phyloP scores from a whole-genome alignment of 2,888 invertebrate species.

The Biston stratarius region DNA sequence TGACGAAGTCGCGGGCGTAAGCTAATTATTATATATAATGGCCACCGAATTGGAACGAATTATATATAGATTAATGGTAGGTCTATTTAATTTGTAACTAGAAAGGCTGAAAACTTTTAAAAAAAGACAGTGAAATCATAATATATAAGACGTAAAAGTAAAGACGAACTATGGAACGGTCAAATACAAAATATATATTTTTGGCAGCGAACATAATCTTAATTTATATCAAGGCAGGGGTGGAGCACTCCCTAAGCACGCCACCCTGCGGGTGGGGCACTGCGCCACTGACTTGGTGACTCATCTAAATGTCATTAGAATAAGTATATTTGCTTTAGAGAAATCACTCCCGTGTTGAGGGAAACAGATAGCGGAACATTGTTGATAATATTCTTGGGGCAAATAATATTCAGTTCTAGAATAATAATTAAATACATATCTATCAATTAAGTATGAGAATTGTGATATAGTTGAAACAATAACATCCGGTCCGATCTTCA shows the following conservation, averaged over 20 bases:
- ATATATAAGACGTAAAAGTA: neutral
- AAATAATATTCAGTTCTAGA: neutral
- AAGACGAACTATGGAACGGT: neutral
- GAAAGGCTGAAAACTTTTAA: too few relatives aligned
- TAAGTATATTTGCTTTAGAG: constrained; percentile 46
- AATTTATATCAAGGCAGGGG: constrained; percentile 43
- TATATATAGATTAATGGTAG: too few relatives aligned
- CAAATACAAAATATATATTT: neutral
- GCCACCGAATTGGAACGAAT: too few relatives aligned
- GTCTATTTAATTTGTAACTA: too few relatives aligned
- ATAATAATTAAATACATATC: neutral
- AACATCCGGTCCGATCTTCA: too few relatives aligned
- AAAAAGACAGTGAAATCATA: neutral
- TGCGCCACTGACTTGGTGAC: constrained; percentile 47
- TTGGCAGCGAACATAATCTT: constrained; percentile 27
- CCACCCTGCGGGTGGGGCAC: constrained; percentile 41
- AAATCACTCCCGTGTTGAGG: constrained; percentile 45
- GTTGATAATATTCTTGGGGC: neutral
- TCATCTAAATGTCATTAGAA: constrained; percentile 57
- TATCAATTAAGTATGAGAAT: too few relatives aligned
- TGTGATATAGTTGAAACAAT: too few relatives aligned
- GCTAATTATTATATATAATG: too few relatives aligned
- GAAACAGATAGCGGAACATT: neutral
- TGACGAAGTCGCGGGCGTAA: too few relatives aligned
- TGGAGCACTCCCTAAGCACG: constrained; percentile 46